Conservation (phyloP, 2,113 vertebrate genomes). For the Apistogramma diplotaenia region DNA sequence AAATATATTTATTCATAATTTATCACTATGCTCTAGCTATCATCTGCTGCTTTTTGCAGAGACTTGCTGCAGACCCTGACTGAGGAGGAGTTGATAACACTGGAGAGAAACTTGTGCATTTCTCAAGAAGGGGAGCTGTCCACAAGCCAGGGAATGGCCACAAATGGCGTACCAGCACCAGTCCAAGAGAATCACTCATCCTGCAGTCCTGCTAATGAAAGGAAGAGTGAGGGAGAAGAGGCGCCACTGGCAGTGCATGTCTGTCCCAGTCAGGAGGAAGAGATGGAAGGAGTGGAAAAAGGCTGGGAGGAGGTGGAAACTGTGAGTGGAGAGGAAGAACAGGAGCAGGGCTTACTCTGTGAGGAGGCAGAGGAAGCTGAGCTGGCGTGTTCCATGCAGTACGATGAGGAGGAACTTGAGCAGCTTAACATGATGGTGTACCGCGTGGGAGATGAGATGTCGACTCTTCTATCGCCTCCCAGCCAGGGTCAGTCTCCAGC, state of each 20-base stretch:
- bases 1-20: no score
- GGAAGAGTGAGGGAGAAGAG: slow-evolving; percentile 25
- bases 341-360: slow-evolving; percentile 81
- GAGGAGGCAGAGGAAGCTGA: slow-evolving; percentile 85
- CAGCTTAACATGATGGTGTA: slow-evolving; percentile 96
- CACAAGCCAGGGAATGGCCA: slow-evolving; percentile 51
- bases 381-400: slow-evolving; percentile 97
- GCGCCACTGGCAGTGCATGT: slow-evolving; percentile 54
- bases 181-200: slow-evolving; percentile 59
- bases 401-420: slow-evolving; percentile 94
- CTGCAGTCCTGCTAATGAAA: slow-evolving; percentile 31
- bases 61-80: slow-evolving; percentile 92
- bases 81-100: slow-evolving; percentile 84
- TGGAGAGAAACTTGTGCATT: slow-evolving; percentile 92
- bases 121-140: slow-evolving; percentile 87
- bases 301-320: slow-evolving; percentile 81
- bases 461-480: slow-evolving; percentile 91
- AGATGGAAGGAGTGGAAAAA: slow-evolving; percentile 80
- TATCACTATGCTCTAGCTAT: background rate
- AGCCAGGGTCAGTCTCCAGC: slow-evolving; percentile 89
- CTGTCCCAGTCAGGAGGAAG: slow-evolving; percentile 71
- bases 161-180: slow-evolving; percentile 7
- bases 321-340: slow-evolving; percentile 73
- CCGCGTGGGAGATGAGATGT: slow-evolving; percentile 93
- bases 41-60: slow-evolving; percentile 68